A percentile compares a stretch with the other conserved stretches of the same genome.
Conservation (phyloP, 2,113 vertebrate genomes). For the Prietella phreatophila region DNA sequence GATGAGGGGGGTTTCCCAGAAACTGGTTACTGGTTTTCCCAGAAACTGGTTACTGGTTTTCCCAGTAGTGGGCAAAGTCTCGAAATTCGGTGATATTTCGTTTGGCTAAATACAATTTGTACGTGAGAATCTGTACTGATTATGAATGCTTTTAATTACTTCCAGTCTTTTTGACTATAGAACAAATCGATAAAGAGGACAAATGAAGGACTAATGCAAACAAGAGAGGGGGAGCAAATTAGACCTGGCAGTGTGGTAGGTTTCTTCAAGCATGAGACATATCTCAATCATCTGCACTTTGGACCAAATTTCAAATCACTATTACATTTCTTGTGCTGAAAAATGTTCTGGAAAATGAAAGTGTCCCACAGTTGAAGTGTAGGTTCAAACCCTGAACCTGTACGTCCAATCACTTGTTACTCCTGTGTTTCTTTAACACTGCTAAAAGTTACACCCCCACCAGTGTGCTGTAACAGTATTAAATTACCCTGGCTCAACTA, state of each 20-base stretch:
- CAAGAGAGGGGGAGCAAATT: no score
- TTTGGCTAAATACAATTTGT: not conserved
- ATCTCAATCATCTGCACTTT: not conserved
- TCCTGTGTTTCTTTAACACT: not conserved
- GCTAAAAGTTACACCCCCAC: not conserved
- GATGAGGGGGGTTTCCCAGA: no score
- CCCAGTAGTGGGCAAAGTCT: no score
- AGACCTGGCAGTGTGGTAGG: not conserved
- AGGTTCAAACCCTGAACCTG: not conserved
- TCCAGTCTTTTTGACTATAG: not conserved
- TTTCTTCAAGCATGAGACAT: not conserved
- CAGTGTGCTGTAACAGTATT: conserved; percentile 9
- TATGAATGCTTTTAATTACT: not conserved
- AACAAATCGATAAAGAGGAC: not conserved
- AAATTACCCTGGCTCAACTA: conserved; percentile 28
- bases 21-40: no score
- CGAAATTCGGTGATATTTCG: not conserved
- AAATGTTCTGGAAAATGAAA: not conserved
- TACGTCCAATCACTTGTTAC: not conserved
- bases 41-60: no score
- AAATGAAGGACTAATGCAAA: not conserved
- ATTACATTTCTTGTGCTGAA: not conserved
- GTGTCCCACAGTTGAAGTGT: not conserved
- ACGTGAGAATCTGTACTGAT: not conserved
- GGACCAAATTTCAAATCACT: not conserved